Base-by-base conservation (phyloP, 2,113 vertebrate species). In the Chamaea fasciata region DNA sequence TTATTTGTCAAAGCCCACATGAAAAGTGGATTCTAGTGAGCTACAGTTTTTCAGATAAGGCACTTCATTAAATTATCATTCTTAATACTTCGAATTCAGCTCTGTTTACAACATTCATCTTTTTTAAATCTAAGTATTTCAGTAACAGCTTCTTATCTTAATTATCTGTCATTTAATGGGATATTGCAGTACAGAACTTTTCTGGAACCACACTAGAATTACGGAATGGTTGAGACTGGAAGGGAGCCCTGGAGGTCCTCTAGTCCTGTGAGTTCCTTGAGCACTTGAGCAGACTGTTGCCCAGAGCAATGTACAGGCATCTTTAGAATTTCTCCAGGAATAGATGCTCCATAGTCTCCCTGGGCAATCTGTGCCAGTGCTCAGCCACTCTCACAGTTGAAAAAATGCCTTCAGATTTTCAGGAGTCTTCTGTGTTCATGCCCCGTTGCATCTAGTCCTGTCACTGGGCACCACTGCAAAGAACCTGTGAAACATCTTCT, bases 191-290 rank as follows among this genome's bases (percentile, higher is more conserved):
- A 46, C 28, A 35, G 12, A 56, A 44, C 5, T n/a, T 75, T 57
- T 50, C 28, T 62, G 27, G 46, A 77, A 77, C 10, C 13, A 49
- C 60, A 31, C 27, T 24, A 76, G 16, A 70, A 59, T 35, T 15
- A 67, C 5, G 63, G 39, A 67, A 53, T 26, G 2, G 2, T 15
- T 49, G n/a, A 63, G 9, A 9, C 6, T 76, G 21, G 15, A 83
- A 80, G 9, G 9, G 2, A 31, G 3, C 4, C 44, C 37, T 68
- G 31, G 24, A 74, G 1, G 2, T 56, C 21, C 30, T 17, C 55
- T 64, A 14, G 11, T 69, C 26, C 20, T 47, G 1, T 2, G 2
- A 0, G 0, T 10, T 74, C 31, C 18, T 59, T 26, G 33, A 64
- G 18, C 19, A 74, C 47, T 49, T 49, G 47, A 49, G 23, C 47